Base-by-base conservation (phyloP, 2,888 invertebrate species). In the Terebella lapidaria region DNA sequence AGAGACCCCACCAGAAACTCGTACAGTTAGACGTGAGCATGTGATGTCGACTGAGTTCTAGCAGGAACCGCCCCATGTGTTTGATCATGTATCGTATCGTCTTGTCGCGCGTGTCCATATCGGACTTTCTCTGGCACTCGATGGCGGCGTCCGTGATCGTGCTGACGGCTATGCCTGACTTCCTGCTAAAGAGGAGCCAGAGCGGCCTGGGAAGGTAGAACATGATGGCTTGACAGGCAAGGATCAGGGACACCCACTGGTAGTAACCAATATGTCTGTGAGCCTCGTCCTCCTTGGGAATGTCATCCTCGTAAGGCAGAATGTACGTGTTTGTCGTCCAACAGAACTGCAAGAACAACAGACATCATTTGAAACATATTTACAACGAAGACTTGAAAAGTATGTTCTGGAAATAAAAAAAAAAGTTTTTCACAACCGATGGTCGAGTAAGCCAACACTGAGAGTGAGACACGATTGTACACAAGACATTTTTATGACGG, bases 321-420 rank as follows among this genome's bases (percentile, higher is more conserved):
- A 79, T 83, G 70, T 83, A 83, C 29, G 83, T 83, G 71, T 82
- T 83, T 63, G 81, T 81, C 28, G 83, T 82, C 82, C 81, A 83
- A 69, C 83, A 83, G 54, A 83, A 82, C 70, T 66, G 58, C 18
- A 22, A n/a, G n/a, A n/a, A n/a, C n/a, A n/a, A n/a, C n/a, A n/a
- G n/a, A n/a, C n/a, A n/a, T n/a, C n/a, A n/a, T n/a, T n/a, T n/a
- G n/a, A n/a, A n/a, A n/a, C n/a, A n/a, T n/a, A n/a, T n/a, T n/a
- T n/a, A n/a, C n/a, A n/a, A n/a, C n/a, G n/a, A n/a, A n/a, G n/a
- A n/a, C n/a, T n/a, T n/a, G n/a, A n/a, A n/a, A n/a, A n/a, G n/a
- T n/a, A n/a, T n/a, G n/a, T n/a, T n/a, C n/a, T n/a, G n/a, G n/a
- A n/a, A n/a, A n/a, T n/a, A n/a, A n/a, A n/a, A n/a, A n/a, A n/a